Evolutionary conservation across 2,113 vertebrate species (phyloP), one percentile per base, ranked within the genome.

Genomic region (Paedocypris sp.): DNA sequence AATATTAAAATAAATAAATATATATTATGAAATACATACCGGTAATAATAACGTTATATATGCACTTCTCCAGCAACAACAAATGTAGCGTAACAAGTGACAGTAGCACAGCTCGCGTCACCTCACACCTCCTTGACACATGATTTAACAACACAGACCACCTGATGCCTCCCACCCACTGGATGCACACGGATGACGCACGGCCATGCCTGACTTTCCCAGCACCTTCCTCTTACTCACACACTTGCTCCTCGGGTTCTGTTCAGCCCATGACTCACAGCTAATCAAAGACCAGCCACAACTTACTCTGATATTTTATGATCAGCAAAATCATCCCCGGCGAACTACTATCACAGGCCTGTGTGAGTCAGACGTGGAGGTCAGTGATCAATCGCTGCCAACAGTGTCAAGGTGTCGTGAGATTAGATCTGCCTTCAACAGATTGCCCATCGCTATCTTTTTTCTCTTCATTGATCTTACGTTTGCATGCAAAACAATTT

Each of bases 71-170:
- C n/a, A n/a, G n/a, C n/a, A n/a, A n/a, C n/a, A n/a, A 38, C 13
- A 16, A 53, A 38, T 13, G 16, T 13, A 26, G 9, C 1, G 38
- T 16, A 9, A 41, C 23, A 56, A 16, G 23, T 28, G 36, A 18
- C 2, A 12, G 23, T n/a, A 41, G 19, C 45, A 11, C 15, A 45
- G n/a, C n/a, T n/a, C n/a, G n/a, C n/a, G 23, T 39, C 23, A 48
- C 11, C 25, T 29, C 16, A 38, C 22, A 62, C 47, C 22, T 38
- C 22, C 23, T 23, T 29, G 13, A 28, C 22, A 12, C 11, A 56
- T 41, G 35, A 62, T 51, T 62, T 50, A 51, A 28, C 16, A 32
- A 53, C 20, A 49, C 39, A 46, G 48, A 23, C 28, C 61, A 54
- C 41, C 49, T 53, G 41, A 42, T 35, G 19, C 29, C 31, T 45